Conservation (phyloP, 23 tunicate species). For the Styela clava region DNA sequence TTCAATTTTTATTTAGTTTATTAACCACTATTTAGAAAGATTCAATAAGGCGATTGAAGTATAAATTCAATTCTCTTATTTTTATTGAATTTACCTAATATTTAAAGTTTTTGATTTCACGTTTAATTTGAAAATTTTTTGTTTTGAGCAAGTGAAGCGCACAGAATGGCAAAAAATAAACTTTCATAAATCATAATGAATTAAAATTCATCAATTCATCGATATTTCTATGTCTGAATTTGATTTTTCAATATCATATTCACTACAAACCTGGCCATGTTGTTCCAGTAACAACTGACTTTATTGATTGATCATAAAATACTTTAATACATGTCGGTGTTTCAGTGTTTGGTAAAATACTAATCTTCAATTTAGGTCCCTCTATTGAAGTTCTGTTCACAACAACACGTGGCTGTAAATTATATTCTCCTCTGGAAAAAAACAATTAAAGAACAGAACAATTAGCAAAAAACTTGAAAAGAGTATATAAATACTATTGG, state of each 20-base stretch:
- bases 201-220: too few relatives aligned
- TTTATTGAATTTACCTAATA: too few relatives aligned
- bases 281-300: constrained; percentile 30
- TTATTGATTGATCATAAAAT: constrained; percentile 21
- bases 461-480: too few relatives aligned
- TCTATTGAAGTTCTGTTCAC: constrained; percentile 71
- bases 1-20: background rate
- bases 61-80: background rate
- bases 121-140: too few relatives aligned
- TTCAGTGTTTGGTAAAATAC: constrained; percentile 75
- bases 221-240: too few relatives aligned
- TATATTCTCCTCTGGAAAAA: constrained; percentile 65
- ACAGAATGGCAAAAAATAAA: too few relatives aligned
- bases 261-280: constrained; percentile 82
- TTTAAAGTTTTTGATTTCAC: too few relatives aligned
- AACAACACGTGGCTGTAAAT: constrained; percentile 64
- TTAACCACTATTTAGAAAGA: too few relatives aligned
- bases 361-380: constrained; percentile 57
- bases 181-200: too few relatives aligned
- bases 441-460: background rate
- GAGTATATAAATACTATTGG: too few relatives aligned
- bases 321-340: constrained; percentile 40
- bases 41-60: background rate
- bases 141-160: too few relatives aligned
- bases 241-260: too few relatives aligned